Evolutionary conservation across 92 coral and sea anemone genomes (phyloP).

Genomic region (Anthopleura xanthogrammica): DNA sequence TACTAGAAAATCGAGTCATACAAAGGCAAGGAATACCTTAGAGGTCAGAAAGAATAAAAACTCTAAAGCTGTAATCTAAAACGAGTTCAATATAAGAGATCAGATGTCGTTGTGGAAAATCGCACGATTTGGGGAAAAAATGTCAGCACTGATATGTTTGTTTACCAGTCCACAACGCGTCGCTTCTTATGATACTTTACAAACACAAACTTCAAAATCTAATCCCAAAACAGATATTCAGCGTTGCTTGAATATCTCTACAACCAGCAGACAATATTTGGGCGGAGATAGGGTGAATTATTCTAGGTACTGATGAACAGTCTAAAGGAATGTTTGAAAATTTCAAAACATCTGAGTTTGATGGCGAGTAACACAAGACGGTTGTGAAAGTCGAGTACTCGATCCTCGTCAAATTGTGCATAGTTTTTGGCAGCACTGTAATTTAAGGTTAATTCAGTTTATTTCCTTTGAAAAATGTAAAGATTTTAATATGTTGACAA

Average conservation of each 20-base stretch:
- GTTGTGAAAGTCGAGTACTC: no score
- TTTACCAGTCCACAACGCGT: not conserved
- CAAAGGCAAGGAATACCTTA: no score
- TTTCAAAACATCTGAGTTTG: constrained; percentile 13
- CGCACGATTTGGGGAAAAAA: not conserved
- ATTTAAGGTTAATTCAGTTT: not conserved
- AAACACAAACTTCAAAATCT: not conserved
- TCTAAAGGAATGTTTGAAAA: constrained; percentile 18
- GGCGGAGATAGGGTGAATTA: constrained; percentile 2
- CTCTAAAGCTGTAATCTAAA: not conserved
- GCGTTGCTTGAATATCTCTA: not conserved
- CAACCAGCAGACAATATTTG: constrained; percentile 1
- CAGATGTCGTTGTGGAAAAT: not conserved
- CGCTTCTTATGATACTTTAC: not conserved
- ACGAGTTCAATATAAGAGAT: not conserved
- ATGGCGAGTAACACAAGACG: no score
- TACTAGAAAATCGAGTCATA: not conserved
- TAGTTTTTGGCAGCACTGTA: not conserved
- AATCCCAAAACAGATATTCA: not conserved
- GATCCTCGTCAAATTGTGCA: not conserved
- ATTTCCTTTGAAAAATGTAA: not conserved
- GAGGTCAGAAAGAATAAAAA: not conserved
- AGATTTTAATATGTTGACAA: not conserved
- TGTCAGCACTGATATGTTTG: not conserved
- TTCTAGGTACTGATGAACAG: constrained; percentile 11